Percentiles rank a stretch among this genome's conserved stretches.
Conservation (phyloP, 2,113 vertebrate genomes). For the Oryzias melastigma region DNA sequence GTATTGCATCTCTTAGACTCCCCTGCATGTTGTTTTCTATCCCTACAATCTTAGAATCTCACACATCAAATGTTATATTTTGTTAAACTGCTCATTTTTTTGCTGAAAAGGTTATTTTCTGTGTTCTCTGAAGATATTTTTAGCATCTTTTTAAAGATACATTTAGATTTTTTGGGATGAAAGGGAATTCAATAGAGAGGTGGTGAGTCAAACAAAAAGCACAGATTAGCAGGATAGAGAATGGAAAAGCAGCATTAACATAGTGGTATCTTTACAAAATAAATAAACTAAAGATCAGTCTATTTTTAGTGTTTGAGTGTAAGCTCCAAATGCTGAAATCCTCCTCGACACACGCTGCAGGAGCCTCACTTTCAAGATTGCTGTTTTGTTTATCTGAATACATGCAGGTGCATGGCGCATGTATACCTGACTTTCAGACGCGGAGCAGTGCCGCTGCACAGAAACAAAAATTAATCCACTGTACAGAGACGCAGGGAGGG, state of each 20-base stretch:
- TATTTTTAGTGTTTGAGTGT: constrained; percentile 5
- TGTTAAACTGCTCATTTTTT: background rate
- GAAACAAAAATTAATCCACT: background rate
- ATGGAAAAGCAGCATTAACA: background rate
- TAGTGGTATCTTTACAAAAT: background rate
- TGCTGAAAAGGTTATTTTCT: background rate
- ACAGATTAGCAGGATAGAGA: background rate
- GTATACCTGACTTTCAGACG: background rate
- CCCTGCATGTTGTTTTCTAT: constrained; percentile 20
- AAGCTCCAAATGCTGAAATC: constrained; percentile 45
- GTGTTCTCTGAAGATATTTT: constrained; percentile 45
- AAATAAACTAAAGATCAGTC: background rate
- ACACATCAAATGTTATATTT: no score
- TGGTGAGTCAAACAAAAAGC: constrained; percentile 11
- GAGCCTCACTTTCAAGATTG: constrained; percentile 37
- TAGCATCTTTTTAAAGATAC: constrained; percentile 43
- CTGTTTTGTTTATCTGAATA: constrained; percentile 10
- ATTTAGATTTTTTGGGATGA: constrained; percentile 57
- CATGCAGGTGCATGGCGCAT: constrained; percentile 10
- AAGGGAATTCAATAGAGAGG: constrained; percentile 12
- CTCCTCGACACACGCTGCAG: constrained; percentile 40
- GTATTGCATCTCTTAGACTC: constrained; percentile 38
- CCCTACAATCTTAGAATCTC: no score
- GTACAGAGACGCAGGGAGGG: constrained; percentile 20
- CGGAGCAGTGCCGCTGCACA: background rate